These are phyloP conservation scores for Microplitis deprimator DNA, from an alignment of 2,888 invertebrate genomes.

Conservation along the genomic window DNA sequence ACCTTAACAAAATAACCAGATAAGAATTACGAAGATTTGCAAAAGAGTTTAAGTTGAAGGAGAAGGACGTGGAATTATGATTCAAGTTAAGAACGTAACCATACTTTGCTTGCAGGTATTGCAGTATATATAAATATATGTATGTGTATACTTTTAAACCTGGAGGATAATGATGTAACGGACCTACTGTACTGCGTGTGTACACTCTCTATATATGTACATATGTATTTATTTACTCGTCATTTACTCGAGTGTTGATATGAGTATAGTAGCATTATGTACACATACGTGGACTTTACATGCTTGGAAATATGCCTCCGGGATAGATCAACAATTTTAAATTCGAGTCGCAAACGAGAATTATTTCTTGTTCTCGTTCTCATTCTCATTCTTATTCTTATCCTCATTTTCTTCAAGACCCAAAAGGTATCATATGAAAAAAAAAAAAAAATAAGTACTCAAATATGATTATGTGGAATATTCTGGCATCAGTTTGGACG, in stretches of 20 bases:
- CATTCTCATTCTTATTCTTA: not conserved
- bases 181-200: constrained; percentile 3
- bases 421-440: not conserved
- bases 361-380: constrained; percentile 4
- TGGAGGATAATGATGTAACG: constrained; percentile 7
- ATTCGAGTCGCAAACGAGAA: constrained; percentile 1
- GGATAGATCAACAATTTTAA: constrained; percentile 10
- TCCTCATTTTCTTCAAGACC: not conserved
- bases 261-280: not conserved
- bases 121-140: not conserved
- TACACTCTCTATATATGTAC: not conserved
- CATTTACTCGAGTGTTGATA: not conserved
- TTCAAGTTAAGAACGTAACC: constrained; percentile 41
- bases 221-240: not conserved
- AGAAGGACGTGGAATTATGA: constrained; percentile 40
- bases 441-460: constrained; percentile 9
- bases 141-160: constrained; percentile 23
- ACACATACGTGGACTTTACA: not conserved
- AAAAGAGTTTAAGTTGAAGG: constrained; percentile 32
- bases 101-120: constrained; percentile 7
- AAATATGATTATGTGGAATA: constrained; percentile 39
- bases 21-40: constrained; percentile 53
- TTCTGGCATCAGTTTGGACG: not conserved
- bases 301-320: constrained; percentile 7
- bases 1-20: constrained; percentile 1